phyloP scores from a whole-genome alignment of 2,888 invertebrate species.

The Tenodera sinensis region DNA sequence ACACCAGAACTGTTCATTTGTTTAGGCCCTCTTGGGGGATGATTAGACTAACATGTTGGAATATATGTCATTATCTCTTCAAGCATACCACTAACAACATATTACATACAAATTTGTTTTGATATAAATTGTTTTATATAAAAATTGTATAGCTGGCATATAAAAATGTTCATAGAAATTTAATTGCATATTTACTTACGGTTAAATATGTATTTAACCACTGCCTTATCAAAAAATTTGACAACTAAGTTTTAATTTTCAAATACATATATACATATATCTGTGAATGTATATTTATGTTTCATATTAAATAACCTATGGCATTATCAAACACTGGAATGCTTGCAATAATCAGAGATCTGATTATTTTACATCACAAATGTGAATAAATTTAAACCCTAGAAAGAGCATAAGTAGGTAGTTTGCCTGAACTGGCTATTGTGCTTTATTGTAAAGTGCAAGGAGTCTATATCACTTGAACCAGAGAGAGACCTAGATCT shows the following conservation, averaged over 20 bases:
- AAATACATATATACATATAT: too few species aligned
- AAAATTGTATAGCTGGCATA: background rate
- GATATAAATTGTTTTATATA: background rate
- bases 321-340: background rate
- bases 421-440: background rate
- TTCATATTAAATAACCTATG: background rate
- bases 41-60: too few species aligned
- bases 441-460: background rate
- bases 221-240: too few species aligned
- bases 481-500: background rate
- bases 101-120: background rate
- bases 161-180: background rate
- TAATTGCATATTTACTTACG: background rate
- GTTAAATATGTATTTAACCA: background rate
- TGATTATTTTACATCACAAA: background rate
- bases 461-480: background rate
- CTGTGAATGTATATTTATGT: background rate
- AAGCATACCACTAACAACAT: background rate
- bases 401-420: background rate
- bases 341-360: background rate
- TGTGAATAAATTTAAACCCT: background rate
- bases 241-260: too few species aligned
- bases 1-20: too few species aligned
- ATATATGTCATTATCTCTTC: background rate
- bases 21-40: too few species aligned